phyloP scores from a whole-genome alignment of 2,797 vertebrate genomes.

The Pyrocephalus nanus region DNA sequence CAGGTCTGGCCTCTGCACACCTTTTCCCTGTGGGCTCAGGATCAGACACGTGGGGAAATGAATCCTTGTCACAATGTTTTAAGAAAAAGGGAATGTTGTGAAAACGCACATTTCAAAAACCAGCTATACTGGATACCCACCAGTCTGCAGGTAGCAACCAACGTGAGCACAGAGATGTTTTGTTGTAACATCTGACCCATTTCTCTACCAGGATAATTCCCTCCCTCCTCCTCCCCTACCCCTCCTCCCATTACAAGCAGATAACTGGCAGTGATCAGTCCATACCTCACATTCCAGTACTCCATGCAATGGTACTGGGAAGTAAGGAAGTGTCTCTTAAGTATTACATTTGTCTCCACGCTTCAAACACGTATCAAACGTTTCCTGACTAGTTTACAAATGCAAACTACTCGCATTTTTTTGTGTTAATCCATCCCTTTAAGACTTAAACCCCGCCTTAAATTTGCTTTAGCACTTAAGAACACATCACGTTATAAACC shows the following conservation, averaged over 20 bases:
- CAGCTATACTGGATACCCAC: conserved; percentile 11
- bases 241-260: not conserved
- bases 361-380: not conserved
- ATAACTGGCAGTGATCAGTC: not conserved
- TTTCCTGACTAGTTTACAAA: not conserved
- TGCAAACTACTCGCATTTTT: not conserved
- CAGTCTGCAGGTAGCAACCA: not conserved
- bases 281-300: not conserved
- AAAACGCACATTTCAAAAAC: not conserved
- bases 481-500: not conserved
- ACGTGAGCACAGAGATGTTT: not conserved
- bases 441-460: not conserved
- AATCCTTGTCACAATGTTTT: conserved; percentile 58
- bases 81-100: not conserved
- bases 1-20: not conserved
- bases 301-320: not conserved
- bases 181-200: not conserved
- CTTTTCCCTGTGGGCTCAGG: conserved; percentile 34
- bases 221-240: not conserved
- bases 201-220: not conserved
- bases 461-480: not conserved
- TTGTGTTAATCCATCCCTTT: not conserved
- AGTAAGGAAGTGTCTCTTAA: not conserved
- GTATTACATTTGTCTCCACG: not conserved
- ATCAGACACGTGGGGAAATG: conserved; percentile 18